phyloP scores from a whole-genome alignment of 2,113 vertebrate species.

The Tetraodon nigroviridis region DNA sequence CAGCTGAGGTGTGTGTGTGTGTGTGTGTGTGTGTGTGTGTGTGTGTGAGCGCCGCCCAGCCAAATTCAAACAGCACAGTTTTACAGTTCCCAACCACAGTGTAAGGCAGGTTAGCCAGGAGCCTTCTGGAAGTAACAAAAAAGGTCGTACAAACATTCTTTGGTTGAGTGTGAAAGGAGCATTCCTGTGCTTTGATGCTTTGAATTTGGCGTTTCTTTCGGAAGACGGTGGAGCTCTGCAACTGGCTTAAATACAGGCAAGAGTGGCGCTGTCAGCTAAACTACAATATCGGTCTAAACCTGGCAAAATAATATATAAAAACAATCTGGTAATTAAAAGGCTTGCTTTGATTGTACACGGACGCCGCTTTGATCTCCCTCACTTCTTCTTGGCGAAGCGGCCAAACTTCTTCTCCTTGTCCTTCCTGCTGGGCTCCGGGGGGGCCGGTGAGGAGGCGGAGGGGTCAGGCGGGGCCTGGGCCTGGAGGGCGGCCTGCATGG shows the following conservation, averaged over 20 bases:
- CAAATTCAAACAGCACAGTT: constrained; percentile 72
- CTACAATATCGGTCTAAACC: constrained; percentile 52
- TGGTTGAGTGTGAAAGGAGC: constrained; percentile 73
- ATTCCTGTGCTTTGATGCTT: constrained; percentile 73
- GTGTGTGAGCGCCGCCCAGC: constrained; percentile 1
- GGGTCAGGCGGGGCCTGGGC: constrained; percentile 81
- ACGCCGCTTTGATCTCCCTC: constrained; percentile 51
- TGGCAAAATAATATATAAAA: constrained; percentile 59
- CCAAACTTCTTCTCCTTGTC: constrained; percentile 92
- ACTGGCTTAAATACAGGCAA: constrained; percentile 70
- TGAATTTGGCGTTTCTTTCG: constrained; percentile 58
- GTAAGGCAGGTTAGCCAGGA: constrained; percentile 63
- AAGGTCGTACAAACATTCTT: constrained; percentile 67
- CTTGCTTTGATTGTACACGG: constrained; percentile 47
- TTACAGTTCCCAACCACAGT: constrained; percentile 78
- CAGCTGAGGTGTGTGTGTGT: too few relatives aligned
- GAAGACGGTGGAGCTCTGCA: constrained; percentile 42
- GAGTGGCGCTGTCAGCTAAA: constrained; percentile 53
- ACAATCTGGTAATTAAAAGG: constrained; percentile 56
- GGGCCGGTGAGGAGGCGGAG: constrained; percentile 68
- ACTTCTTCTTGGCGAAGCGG: constrained; percentile 93
- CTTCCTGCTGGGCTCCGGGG: constrained; percentile 80
- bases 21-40: constrained; percentile 26
- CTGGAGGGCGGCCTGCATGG: constrained; percentile 80
- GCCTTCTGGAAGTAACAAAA: constrained; percentile 33